Evolutionary conservation across 1,140 invertebrate species (phyloP), one percentile per base, ranked within the genome.

Genomic region (Camponotus floridanus): DNA sequence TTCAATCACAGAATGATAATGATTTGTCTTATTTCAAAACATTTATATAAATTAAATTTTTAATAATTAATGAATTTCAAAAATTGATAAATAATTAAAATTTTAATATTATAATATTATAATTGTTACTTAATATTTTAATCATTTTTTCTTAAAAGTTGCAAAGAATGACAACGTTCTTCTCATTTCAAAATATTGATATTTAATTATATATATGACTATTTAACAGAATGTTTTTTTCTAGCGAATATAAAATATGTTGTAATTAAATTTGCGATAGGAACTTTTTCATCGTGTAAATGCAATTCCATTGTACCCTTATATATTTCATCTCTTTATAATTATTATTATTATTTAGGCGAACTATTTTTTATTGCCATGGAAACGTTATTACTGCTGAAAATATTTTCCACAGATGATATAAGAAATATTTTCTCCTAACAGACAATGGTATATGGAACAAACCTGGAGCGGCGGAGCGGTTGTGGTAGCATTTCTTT

Each of bases 351-450:
- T 81, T 83, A 74, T 57, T 78, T 76, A 90, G 62, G 81, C 86
- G 15, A 70, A 67, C 76, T 87, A 87, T 87, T 71, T 68, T 61
- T 70, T 81, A 90, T 90, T 90, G 86, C 89, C 89, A 90, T 90
- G 88, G 89, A 90, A 90, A 90, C 88, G 86, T 90, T 90, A 90
- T 90, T 90, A 90, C 89, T 90, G 89, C 89, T 90, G 76, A 90
- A 90, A 90, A 87, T 87, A 90, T 87, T 87, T 90, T 76, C 62
- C 42, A 45, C 42, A 45, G 9, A 45, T 45, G 42, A 45, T 45
- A 11, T 45, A 11, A 45, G 42, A 90, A 90, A 90, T 87, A 90
- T 87, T 87, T 90, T 76, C 62, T 33, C 64, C n/a, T 80, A 90
- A 90, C 48, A 67, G 84, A 86, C 45, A 86, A 88, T 64, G 62